Evolutionary conservation across 2,888 invertebrate genomes (phyloP).

Genomic region (Siphlonurus alternatus): DNA sequence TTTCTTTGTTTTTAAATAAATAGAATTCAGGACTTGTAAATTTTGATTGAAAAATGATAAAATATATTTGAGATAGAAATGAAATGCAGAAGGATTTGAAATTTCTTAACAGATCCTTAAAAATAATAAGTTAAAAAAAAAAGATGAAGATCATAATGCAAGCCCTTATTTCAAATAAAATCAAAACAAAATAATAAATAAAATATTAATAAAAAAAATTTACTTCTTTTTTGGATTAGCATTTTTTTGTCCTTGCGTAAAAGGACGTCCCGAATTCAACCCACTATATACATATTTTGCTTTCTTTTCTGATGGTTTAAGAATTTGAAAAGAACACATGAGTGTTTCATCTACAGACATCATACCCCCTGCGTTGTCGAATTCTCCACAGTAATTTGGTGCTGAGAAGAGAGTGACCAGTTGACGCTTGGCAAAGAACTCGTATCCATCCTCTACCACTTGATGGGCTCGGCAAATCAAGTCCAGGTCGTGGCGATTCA

Average conservation of each 20-base stretch:
- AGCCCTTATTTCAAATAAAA: neutral
- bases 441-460: slow-evolving; percentile 98
- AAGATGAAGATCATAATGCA: no score
- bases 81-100: no score
- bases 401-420: slow-evolving; percentile 97
- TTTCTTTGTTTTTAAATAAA: no score
- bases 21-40: no score
- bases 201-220: neutral
- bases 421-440: slow-evolving; percentile 97
- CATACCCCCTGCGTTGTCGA: slow-evolving; percentile 98
- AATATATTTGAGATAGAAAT: no score
- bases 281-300: slow-evolving; percentile 96
- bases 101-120: no score
- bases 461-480: slow-evolving; percentile 96
- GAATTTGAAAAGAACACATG: slow-evolving; percentile 99
- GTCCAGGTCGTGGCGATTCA: slow-evolving; percentile 92
- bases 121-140: no score
- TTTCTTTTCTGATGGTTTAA: slow-evolving; percentile 99
- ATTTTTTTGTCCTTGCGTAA: neutral
- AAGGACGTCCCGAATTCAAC: slow-evolving; percentile 66
- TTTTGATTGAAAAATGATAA: neutral
- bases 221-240: neutral
- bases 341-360: slow-evolving; percentile 98
- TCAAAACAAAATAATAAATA: neutral
- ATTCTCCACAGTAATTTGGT: slow-evolving; percentile 95